phyloP scores from a whole-genome alignment of 2,888 invertebrate genomes.

The Nemotelus nigrinus region DNA sequence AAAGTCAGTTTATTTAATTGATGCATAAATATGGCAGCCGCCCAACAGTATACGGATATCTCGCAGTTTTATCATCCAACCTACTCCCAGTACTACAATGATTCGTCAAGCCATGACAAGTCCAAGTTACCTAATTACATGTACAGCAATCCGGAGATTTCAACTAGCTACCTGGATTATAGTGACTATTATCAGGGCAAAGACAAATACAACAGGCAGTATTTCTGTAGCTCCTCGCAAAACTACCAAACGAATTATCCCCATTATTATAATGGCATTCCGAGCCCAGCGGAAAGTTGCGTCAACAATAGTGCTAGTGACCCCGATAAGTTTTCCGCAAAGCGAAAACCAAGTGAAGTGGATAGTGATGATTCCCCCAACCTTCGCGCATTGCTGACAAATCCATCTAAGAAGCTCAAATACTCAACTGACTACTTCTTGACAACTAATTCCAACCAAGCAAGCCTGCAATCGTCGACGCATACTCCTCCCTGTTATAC shows the following conservation, averaged over 20 bases:
- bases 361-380: slow-evolving; percentile 66
- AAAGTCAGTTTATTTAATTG: neutral
- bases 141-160: neutral
- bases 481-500: slow-evolving; percentile 47
- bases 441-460: neutral
- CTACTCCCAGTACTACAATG: slow-evolving; percentile 18
- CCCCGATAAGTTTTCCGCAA: neutral
- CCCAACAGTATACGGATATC: slow-evolving; percentile 57
- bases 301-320: slow-evolving; percentile 3
- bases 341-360: slow-evolving; percentile 20
- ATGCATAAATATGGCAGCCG: slow-evolving; percentile 57
- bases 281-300: slow-evolving; percentile 39
- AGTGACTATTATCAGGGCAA: slow-evolving; percentile 27
- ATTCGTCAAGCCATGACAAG: neutral
- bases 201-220: neutral
- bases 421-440: slow-evolving; percentile 61
- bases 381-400: slow-evolving; percentile 69
- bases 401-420: slow-evolving; percentile 62
- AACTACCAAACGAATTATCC: neutral
- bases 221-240: neutral
- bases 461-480: slow-evolving; percentile 50
- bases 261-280: slow-evolving; percentile 13
- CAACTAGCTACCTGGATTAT: slow-evolving; percentile 12
- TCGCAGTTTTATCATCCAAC: slow-evolving; percentile 28
- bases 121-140: slow-evolving; percentile 5